phyloP scores from a whole-genome alignment of 1,140 invertebrate genomes.

The Lanistes nyassanus region DNA sequence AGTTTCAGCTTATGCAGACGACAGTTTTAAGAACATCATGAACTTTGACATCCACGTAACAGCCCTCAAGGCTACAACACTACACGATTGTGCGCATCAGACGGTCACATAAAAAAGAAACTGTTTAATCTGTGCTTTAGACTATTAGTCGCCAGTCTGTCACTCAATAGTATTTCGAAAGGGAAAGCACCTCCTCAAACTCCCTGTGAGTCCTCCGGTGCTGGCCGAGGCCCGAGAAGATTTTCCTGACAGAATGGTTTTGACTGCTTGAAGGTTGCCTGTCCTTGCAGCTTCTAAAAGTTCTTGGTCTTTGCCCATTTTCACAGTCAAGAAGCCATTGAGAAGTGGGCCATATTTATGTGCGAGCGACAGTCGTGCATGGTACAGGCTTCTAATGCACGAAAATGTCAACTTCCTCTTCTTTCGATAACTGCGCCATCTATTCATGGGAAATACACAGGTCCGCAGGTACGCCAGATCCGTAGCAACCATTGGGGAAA shows the following conservation, averaged over 20 bases:
- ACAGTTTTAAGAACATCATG: too few relatives aligned
- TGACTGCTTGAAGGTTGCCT: constrained; percentile 87
- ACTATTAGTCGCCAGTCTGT: background rate
- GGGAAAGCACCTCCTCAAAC: constrained; percentile 24
- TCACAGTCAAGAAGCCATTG: constrained; percentile 13
- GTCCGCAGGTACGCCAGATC: background rate
- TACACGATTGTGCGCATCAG: too few relatives aligned
- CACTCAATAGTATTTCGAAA: background rate
- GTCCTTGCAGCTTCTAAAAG: constrained; percentile 92
- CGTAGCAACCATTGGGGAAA: constrained; percentile 24
- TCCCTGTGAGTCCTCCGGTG: constrained; percentile 34
- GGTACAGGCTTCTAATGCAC: too few relatives aligned
- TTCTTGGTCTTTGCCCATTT: constrained; percentile 94
- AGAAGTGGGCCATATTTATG: constrained; percentile 6
- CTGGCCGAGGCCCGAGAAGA: constrained; percentile 17
- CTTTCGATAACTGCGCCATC: constrained; percentile 36
- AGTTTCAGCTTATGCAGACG: background rate
- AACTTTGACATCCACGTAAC: too few relatives aligned
- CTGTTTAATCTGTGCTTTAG: too few relatives aligned
- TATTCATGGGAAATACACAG: constrained; percentile 11
- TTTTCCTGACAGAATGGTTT: constrained; percentile 88
- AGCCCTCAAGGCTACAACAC: too few relatives aligned
- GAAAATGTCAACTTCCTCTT: constrained; percentile 27
- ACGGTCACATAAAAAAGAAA: too few relatives aligned
- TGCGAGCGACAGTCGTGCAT: too few relatives aligned